Evolutionary conservation across 1,140 invertebrate species (phyloP).

Genomic region (Thaumatotibia leucotreta): DNA sequence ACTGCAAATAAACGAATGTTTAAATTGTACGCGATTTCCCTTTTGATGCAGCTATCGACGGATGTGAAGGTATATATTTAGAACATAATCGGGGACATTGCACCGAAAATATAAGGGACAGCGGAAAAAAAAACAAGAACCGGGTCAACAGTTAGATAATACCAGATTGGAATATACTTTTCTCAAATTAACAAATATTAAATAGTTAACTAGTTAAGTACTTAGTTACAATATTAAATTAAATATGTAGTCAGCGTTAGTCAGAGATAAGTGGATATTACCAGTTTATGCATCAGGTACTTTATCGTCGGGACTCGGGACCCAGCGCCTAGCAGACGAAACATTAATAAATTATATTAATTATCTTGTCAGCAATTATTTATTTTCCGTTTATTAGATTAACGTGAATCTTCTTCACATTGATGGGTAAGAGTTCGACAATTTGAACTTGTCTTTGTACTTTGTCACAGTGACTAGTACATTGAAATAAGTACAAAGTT

Average conservation of each 20-base stretch:
- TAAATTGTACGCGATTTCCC: neutral
- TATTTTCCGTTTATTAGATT: too few relatives aligned
- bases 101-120: conserved; percentile 1
- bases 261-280: too few relatives aligned
- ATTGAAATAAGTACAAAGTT: too few relatives aligned
- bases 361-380: neutral
- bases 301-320: neutral
- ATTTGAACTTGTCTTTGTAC: too few relatives aligned
- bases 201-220: too few relatives aligned
- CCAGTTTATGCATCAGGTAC: neutral
- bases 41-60: conserved; percentile 1
- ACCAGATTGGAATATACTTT: neutral
- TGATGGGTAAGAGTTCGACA: too few relatives aligned
- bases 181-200: too few relatives aligned
- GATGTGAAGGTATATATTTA: neutral
- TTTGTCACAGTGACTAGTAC: too few relatives aligned
- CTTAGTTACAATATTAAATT: too few relatives aligned
- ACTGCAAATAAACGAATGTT: neutral
- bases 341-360: neutral
- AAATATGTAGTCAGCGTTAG: too few relatives aligned
- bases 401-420: too few relatives aligned
- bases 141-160: neutral
- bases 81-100: neutral
- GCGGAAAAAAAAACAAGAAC: neutral
- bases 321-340: neutral